These are phyloP conservation scores for Gobio gobio DNA, from an alignment of 2,113 vertebrate genomes.

Conservation along the genomic window DNA sequence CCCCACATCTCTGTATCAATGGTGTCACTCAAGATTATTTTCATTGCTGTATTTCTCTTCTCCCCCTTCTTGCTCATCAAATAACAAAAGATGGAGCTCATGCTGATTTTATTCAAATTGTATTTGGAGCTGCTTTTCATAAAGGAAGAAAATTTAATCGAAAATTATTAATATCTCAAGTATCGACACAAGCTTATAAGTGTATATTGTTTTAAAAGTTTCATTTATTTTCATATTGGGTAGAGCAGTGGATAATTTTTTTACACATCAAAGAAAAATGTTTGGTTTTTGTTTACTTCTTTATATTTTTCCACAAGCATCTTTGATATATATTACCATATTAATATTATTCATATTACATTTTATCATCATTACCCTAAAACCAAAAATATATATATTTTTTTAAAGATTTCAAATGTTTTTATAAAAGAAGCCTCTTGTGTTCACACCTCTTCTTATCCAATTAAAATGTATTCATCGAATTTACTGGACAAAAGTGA, in stretches of 20 bases:
- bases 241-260: no score
- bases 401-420: neutral
- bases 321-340: neutral
- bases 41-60: conserved; percentile 14
- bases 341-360: neutral
- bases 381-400: neutral
- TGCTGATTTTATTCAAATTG: neutral
- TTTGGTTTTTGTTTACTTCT: no score
- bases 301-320: neutral
- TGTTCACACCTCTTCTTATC: no score
- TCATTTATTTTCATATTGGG: neutral
- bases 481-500: no score
- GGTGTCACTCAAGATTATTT: conserved; percentile 41
- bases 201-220: neutral
- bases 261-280: no score
- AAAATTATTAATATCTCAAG: conserved; percentile 17
- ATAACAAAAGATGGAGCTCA: conserved; percentile 6
- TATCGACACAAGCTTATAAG: neutral
- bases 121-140: conserved; percentile 32
- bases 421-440: neutral
- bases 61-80: neutral
- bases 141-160: neutral
- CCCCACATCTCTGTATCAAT: conserved; percentile 15
- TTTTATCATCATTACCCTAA: neutral
- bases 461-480: no score